Evolutionary conservation across 2,113 vertebrate genomes (phyloP).

Genomic region (Ciconia stormi): DNA sequence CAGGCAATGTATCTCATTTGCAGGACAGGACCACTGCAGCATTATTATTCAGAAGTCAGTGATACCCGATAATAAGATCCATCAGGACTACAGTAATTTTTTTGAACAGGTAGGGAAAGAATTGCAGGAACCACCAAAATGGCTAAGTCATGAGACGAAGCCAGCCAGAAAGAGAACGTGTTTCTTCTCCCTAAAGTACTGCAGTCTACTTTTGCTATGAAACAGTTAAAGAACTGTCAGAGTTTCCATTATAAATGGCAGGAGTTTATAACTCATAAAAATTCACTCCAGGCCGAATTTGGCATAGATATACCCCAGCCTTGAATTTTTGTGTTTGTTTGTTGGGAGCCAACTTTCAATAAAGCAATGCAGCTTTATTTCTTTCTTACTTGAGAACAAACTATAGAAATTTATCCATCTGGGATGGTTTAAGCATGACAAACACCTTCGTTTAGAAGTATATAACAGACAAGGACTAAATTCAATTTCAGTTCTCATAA

Average conservation of each 20-base stretch:
- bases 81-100: background rate
- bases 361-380: constrained; percentile 41
- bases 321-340: constrained; percentile 43
- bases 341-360: constrained; percentile 26
- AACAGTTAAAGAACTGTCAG: constrained; percentile 44
- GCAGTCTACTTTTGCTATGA: background rate
- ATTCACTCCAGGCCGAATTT: constrained; percentile 34
- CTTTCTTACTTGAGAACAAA: constrained; percentile 25
- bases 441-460: background rate
- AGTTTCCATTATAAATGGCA: constrained; percentile 42
- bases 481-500: background rate
- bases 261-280: constrained; percentile 47
- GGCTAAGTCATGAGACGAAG: background rate
- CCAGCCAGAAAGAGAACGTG: background rate
- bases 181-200: background rate
- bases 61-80: background rate
- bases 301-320: background rate
- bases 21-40: background rate
- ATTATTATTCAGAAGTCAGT: background rate
- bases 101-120: background rate
- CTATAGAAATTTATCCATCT: constrained; percentile 14
- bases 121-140: background rate
- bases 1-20: background rate
- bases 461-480: background rate
- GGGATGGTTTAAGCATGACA: background rate